Evolutionary conservation across 2,888 invertebrate genomes (phyloP).

Genomic region (Heteropelma amictum): DNA sequence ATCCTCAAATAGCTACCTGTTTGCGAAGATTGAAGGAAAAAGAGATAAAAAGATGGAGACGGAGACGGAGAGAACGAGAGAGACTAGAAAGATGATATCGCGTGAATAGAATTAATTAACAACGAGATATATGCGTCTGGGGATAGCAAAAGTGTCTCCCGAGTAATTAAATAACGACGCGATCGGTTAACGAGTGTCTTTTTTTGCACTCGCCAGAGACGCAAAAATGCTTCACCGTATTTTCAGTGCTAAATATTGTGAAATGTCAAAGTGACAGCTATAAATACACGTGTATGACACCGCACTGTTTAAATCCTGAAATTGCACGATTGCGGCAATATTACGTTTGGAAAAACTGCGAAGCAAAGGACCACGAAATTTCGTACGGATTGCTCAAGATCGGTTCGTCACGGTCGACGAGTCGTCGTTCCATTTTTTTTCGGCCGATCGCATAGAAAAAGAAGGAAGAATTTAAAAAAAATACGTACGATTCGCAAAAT

Average conservation of each 20-base stretch:
- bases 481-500: conserved; percentile 57
- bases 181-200: conserved; percentile 21
- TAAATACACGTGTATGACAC: background rate
- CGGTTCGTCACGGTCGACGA: conserved; percentile 57
- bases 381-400: conserved; percentile 54
- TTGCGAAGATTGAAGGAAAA: conserved; percentile 43
- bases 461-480: no score
- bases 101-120: conserved; percentile 37
- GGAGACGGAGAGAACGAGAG: conserved; percentile 25
- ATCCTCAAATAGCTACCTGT: conserved; percentile 26
- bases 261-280: conserved; percentile 16
- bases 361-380: conserved; percentile 47
- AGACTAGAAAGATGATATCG: conserved; percentile 41
- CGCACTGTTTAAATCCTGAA: conserved; percentile 19
- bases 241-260: conserved; percentile 30
- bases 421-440: conserved; percentile 31
- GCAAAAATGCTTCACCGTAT: conserved; percentile 6
- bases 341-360: background rate
- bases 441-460: background rate
- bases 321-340: background rate
- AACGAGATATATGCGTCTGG: conserved; percentile 3
- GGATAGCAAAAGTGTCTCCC: conserved; percentile 23
- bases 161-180: conserved; percentile 16
- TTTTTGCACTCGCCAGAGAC: conserved; percentile 7
- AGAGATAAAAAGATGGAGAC: conserved; percentile 27